Percentiles rank a stretch among this genome's conserved stretches.
These are phyloP conservation scores for Eupeodes latifasciatus DNA, from an alignment of 2,888 invertebrate genomes.

Conservation along the genomic window DNA sequence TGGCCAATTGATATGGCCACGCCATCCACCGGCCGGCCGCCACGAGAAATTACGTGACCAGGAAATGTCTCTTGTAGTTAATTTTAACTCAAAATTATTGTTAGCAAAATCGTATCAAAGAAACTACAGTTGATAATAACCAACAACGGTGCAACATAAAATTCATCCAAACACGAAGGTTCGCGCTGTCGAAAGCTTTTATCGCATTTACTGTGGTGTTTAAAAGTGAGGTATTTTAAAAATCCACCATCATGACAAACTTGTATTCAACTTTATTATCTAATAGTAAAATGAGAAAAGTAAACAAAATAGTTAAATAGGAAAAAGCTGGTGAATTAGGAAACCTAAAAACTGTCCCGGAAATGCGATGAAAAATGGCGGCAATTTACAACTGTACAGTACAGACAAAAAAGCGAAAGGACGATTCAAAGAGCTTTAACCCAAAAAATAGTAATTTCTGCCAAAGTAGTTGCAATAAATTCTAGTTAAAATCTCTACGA, in stretches of 20 bases:
- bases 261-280: neutral
- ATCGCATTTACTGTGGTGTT: slow-evolving; percentile 43
- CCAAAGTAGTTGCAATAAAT: slow-evolving; percentile 74
- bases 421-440: slow-evolving; percentile 15
- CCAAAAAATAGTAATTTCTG: slow-evolving; percentile 65
- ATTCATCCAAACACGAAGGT: slow-evolving; percentile 8
- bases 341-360: slow-evolving; percentile 56
- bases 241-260: neutral
- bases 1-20: no score
- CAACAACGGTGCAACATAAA: slow-evolving; percentile 23
- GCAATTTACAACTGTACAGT: slow-evolving; percentile 66
- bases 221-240: slow-evolving; percentile 21
- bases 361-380: slow-evolving; percentile 72
- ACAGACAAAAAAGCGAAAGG: slow-evolving; percentile 27
- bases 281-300: neutral
- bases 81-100: neutral
- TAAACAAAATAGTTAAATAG: slow-evolving; percentile 27
- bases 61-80: no score
- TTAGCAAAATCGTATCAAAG: neutral
- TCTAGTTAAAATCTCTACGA: slow-evolving; percentile 70
- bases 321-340: slow-evolving; percentile 54
- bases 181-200: slow-evolving; percentile 8
- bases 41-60: no score
- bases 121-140: neutral
- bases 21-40: no score